Conservation (phyloP, 35 echinoderm and acorn worm genomes). For the Amphiura filiformis region DNA sequence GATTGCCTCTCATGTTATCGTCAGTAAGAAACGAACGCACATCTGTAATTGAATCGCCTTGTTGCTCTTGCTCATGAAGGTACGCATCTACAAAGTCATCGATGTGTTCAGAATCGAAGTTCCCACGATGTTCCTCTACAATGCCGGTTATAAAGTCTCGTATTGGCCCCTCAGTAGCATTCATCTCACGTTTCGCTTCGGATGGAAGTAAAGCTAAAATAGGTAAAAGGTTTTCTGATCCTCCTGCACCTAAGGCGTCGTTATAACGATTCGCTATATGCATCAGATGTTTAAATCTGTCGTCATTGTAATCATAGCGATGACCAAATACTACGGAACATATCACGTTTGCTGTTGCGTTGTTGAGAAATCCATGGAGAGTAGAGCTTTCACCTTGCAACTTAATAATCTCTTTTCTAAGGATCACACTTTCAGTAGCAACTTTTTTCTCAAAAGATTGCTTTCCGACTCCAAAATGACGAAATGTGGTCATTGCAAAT, state of each 20-base stretch:
- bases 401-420: slow-evolving; percentile 11
- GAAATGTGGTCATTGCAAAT: too few relatives aligned
- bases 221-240: neutral
- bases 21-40: neutral
- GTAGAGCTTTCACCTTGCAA: neutral
- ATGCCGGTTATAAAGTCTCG: neutral
- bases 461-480: slow-evolving; percentile 87
- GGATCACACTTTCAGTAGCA: slow-evolving; percentile 43
- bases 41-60: neutral
- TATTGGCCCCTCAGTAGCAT: neutral
- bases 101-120: neutral
- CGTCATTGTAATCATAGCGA: slow-evolving; percentile 54
- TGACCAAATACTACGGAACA: slow-evolving; percentile 40
- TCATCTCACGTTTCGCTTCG: neutral
- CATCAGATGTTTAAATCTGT: neutral
- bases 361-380: slow-evolving; percentile 18
- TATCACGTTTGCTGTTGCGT: slow-evolving; percentile 46
- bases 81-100: slow-evolving; percentile 4
- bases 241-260: neutral
- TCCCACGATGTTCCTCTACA: neutral
- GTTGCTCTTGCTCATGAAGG: neutral
- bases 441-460: slow-evolving; percentile 66
- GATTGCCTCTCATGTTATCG: slow-evolving; percentile 18
- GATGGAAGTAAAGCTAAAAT: neutral
- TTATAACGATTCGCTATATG: neutral